Evolutionary conservation across 1,140 invertebrate species (phyloP).

Genomic region (Ceratina japonica): DNA sequence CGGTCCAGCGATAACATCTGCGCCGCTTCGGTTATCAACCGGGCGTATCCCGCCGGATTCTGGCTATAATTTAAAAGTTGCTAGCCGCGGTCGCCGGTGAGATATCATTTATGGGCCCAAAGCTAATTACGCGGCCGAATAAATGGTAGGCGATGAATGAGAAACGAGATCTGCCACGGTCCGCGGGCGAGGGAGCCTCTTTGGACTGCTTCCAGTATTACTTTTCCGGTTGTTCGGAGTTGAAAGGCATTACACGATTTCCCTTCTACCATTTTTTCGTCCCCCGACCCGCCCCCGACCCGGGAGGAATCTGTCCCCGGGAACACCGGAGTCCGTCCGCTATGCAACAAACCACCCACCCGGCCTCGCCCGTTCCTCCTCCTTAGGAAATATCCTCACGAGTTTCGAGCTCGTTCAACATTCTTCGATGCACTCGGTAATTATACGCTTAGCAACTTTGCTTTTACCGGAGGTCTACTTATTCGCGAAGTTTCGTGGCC

Average conservation of each 20-base stretch:
- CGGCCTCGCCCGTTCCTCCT: not conserved
- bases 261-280: conserved; percentile 23
- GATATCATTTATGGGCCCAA: conserved; percentile 20
- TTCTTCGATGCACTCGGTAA: conserved; percentile 41
- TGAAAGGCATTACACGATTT: conserved; percentile 42
- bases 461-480: conserved; percentile 62
- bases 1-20: conserved; percentile 26
- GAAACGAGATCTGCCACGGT: conserved; percentile 18
- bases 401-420: conserved; percentile 49
- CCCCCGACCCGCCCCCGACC: not conserved
- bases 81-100: not conserved
- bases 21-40: conserved; percentile 16
- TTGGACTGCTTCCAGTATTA: conserved; percentile 38
- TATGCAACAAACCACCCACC: not conserved
- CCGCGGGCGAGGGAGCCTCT: too few species aligned
- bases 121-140: conserved; percentile 39
- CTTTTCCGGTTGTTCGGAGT: conserved; percentile 35
- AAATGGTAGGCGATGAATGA: conserved; percentile 36
- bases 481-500: conserved; percentile 53
- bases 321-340: not conserved
- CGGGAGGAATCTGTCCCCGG: conserved; percentile 11
- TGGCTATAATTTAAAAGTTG: conserved; percentile 37
- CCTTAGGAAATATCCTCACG: conserved; percentile 22
- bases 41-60: not conserved
- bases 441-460: conserved; percentile 64